Evolutionary conservation across 2,113 vertebrate genomes (phyloP).

Genomic region (Oncorhynchus nerka): DNA sequence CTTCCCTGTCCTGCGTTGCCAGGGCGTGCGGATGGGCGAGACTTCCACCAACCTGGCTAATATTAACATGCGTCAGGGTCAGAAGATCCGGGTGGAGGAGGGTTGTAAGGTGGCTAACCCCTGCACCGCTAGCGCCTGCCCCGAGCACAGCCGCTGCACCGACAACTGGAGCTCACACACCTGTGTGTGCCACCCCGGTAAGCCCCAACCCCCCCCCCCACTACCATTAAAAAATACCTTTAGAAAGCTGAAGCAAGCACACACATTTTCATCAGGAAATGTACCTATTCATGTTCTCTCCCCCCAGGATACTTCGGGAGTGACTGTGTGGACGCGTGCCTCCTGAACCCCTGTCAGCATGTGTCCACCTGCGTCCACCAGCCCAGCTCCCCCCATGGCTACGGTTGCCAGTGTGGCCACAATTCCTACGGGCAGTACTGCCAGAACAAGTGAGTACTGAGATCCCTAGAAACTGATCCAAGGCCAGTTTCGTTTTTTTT

Average conservation of each 20-base stretch:
- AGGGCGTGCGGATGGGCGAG: constrained; percentile 90
- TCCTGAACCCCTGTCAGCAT: constrained; percentile 86
- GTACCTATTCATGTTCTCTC: too few relatives aligned
- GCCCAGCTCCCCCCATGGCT: constrained; percentile 76
- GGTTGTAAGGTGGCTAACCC: constrained; percentile 77
- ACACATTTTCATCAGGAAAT: too few relatives aligned
- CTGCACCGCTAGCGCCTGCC: constrained; percentile 77
- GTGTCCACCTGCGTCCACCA: constrained; percentile 76
- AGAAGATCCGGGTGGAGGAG: constrained; percentile 76
- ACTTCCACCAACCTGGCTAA: constrained; percentile 80
- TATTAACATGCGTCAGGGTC: constrained; percentile 79
- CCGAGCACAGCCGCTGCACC: constrained; percentile 78
- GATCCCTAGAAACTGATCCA: too few relatives aligned
- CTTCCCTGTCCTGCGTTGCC: background rate
- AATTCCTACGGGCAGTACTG: constrained; percentile 83
- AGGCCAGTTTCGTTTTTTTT: too few relatives aligned
- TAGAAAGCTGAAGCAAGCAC: too few relatives aligned
- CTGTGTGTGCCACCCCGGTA: constrained; percentile 84
- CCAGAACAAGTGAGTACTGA: constrained; percentile 75
- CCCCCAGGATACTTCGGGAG: constrained; percentile 81
- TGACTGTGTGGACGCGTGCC: constrained; percentile 84
- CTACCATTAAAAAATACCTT: too few relatives aligned
- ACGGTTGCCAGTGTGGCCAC: constrained; percentile 80
- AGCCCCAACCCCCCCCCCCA: background rate
- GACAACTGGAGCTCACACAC: constrained; percentile 79